Base-by-base conservation (phyloP, 1,140 invertebrate species). In the Caenorhabditis latens region DNA sequence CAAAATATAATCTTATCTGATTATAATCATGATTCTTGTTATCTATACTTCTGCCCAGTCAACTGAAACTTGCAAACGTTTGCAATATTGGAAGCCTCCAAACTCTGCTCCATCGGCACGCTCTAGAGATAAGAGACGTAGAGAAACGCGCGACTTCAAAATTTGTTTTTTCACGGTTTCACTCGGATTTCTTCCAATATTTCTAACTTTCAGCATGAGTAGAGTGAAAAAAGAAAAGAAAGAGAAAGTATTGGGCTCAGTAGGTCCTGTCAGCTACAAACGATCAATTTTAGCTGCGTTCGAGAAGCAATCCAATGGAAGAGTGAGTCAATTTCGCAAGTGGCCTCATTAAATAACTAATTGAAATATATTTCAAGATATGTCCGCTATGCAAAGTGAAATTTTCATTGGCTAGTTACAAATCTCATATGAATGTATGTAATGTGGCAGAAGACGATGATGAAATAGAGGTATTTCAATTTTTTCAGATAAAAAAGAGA, bases 401-500 rank as follows among this genome's bases (percentile, higher is more conserved):
- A n/a, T 79, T 79, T 42, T 79, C 71, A 1, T 50, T 79, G n/a
- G 71, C 71, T 13, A 79, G 71, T 24, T 79, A 79, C n/a, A 79
- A 53, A 50, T 24, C 32, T 50, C 71, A 79, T n/a, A 79, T 79
- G 71, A 50, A 79, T 50, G 11, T 4, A 5, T 79, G 71, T 14
- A 79, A 79, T 19, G 46, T 79, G 3, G 71, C 71, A 21, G 71
- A 79, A 13, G 71, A 79, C 46, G 71, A 79, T 50, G 71, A 79
- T 43, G 71, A 79, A 50, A 53, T 79, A 19, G 46, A 53, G n/a
- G 65, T 71, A n/a, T 19, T 14, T 6, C 19, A 19, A 19, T 58
- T 19, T 19, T 58, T 7, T 58, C 19, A 58, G 19, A 53, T 9
- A 16, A 13, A 9, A 13, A 9, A 13, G 4, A 6, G 4, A n/a